Conservation (phyloP, 2,888 invertebrate species). For the Bellardia pandia region DNA sequence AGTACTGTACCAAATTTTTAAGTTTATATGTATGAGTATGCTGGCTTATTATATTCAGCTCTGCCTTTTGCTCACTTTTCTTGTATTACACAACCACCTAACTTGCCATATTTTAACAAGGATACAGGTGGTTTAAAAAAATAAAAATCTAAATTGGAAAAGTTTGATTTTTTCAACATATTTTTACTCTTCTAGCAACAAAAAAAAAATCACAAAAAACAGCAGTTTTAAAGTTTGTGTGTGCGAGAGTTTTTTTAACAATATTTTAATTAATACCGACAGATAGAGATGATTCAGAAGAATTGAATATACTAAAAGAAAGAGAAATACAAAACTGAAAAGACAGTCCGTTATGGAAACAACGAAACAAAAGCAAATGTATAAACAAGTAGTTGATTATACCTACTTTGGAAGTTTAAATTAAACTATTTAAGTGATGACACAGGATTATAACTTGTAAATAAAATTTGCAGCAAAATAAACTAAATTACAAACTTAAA, state of each 20-base stretch:
- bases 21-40: too few relatives aligned
- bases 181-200: conserved; percentile 11
- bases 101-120: background rate
- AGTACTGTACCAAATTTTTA: too few relatives aligned
- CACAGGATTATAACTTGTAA: background rate
- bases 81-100: background rate
- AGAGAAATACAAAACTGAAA: background rate
- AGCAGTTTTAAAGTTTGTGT: conserved; percentile 10
- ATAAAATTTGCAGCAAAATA: background rate
- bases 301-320: background rate
- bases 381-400: background rate
- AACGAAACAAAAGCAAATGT: too few relatives aligned
- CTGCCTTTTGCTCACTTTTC: background rate
- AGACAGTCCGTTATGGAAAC: background rate
- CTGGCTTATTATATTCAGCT: too few relatives aligned
- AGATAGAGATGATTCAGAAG: background rate
- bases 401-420: background rate
- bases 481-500: background rate
- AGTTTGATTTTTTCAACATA: conserved; percentile 37
- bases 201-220: conserved; percentile 6
- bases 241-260: background rate
- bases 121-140: conserved; percentile 33
- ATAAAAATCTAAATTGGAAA: conserved; percentile 48
- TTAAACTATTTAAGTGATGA: background rate
- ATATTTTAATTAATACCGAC: conserved; percentile 55